phyloP scores from a whole-genome alignment of 1,140 invertebrate species.

The Lucilia cuprina region DNA sequence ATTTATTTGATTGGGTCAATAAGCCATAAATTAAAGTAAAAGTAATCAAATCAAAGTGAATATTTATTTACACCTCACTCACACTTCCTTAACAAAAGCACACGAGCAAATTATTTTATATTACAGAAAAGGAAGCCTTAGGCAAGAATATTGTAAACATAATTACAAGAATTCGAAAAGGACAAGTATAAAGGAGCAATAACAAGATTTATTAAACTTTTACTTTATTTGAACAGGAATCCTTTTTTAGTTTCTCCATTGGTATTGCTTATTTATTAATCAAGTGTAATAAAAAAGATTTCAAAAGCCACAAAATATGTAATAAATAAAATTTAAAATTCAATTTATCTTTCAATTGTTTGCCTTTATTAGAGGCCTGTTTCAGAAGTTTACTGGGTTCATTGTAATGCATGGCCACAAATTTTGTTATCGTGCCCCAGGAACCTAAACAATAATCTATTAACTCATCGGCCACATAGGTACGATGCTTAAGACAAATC shows the following conservation, averaged over 20 bases:
- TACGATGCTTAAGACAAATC: not conserved
- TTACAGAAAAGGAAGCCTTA: too few relatives aligned
- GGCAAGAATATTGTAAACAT: not conserved
- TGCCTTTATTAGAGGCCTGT: not conserved
- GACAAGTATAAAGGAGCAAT: not conserved
- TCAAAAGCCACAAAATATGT: not conserved
- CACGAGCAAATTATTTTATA: too few relatives aligned
- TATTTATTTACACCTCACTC: not conserved
- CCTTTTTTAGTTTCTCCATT: not conserved
- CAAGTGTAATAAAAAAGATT: not conserved
- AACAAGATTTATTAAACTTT: not conserved
- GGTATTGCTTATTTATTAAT: not conserved
- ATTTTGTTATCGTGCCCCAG: not conserved
- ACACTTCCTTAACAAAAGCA: not conserved
- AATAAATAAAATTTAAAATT: not conserved
- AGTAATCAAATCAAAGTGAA: too few relatives aligned
- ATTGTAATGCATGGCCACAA: not conserved
- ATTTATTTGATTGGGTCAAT: not conserved
- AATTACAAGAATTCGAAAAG: not conserved
- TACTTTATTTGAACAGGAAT: not conserved
- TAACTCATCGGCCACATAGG: not conserved
- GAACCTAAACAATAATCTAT: not conserved
- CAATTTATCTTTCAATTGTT: not conserved
- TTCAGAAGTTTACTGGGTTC: not conserved
- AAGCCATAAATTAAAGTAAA: not conserved